A percentile compares a stretch with the other conserved stretches of the same genome.
These are phyloP conservation scores for Acleris emargana DNA, from an alignment of 2,888 invertebrate species.

Conservation along the genomic window DNA sequence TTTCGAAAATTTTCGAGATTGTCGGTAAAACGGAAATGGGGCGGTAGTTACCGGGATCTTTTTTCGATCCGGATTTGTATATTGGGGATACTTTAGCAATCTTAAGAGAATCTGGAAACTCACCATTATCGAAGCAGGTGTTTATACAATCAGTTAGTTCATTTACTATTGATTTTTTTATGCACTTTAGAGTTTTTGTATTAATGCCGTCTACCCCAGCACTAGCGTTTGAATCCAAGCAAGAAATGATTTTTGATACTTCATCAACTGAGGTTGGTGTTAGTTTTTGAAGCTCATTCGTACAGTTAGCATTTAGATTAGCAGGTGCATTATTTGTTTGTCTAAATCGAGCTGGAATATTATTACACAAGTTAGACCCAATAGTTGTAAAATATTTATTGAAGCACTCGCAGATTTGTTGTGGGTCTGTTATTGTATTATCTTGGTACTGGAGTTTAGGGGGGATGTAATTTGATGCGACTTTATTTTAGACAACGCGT, in stretches of 20 bases:
- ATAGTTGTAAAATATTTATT: slow-evolving; percentile 19
- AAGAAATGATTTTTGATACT: slow-evolving; percentile 20
- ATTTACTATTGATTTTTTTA: slow-evolving; percentile 4
- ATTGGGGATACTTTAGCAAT: slow-evolving; percentile 4
- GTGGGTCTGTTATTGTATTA: slow-evolving; percentile 6
- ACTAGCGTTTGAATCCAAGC: slow-evolving; percentile 11
- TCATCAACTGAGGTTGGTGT: slow-evolving; percentile 1
- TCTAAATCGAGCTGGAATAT: slow-evolving; percentile 1
- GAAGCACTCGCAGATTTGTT: slow-evolving; percentile 11
- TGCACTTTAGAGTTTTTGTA: slow-evolving; percentile 12
- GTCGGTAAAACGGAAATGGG: slow-evolving; percentile 7
- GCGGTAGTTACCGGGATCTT: slow-evolving; percentile 7
- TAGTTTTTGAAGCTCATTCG: neutral
- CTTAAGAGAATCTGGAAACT: slow-evolving; percentile 8
- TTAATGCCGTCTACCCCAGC: slow-evolving; percentile 17
- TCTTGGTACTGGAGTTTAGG: slow-evolving; percentile 6
- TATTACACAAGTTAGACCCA: slow-evolving; percentile 2
- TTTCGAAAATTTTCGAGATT: slow-evolving; percentile 23
- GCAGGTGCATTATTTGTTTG: neutral
- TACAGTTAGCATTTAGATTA: neutral
- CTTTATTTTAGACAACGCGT: slow-evolving; percentile 14
- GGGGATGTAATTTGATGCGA: neutral
- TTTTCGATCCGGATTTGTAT: slow-evolving; percentile 6
- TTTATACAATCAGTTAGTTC: slow-evolving; percentile 11
- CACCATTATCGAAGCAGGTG: neutral